phyloP scores from a whole-genome alignment of 2,888 invertebrate species.

The Hirtodrosophila trivittata region DNA sequence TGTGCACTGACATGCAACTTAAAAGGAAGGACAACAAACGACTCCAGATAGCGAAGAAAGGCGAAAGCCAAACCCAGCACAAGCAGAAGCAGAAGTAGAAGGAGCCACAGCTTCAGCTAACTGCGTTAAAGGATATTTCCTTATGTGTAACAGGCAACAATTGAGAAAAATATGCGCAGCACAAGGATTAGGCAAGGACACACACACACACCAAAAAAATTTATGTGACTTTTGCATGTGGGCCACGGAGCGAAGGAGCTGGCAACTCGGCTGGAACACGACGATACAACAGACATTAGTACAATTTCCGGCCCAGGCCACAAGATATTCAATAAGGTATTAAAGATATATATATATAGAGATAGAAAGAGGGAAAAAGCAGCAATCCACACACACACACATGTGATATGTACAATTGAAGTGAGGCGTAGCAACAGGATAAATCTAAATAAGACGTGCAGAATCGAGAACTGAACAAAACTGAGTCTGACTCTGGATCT shows the following conservation, averaged over 20 bases:
- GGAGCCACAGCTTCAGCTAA: constrained; percentile 26
- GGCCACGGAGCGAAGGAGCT: constrained; percentile 5
- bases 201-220: constrained; percentile 39
- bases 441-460: constrained; percentile 78
- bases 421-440: constrained; percentile 72
- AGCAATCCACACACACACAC: constrained; percentile 15
- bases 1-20: constrained; percentile 75
- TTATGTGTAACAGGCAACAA: constrained; percentile 51
- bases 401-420: constrained; percentile 70
- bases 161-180: constrained; percentile 74
- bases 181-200: constrained; percentile 66
- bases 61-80: constrained; percentile 16
- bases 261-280: constrained; percentile 6
- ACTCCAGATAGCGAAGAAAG: constrained; percentile 52
- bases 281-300: constrained; percentile 63
- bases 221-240: constrained; percentile 74
- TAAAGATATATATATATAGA: constrained; percentile 51
- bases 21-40: constrained; percentile 75
- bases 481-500: constrained; percentile 5
- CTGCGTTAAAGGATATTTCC: constrained; percentile 46
- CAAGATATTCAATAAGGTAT: constrained; percentile 75
- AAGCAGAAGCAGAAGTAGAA: constrained; percentile 6
- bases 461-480: constrained; percentile 9
- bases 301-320: constrained; percentile 69
- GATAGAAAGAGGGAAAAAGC: constrained; percentile 33